phyloP scores from a whole-genome alignment of 2,113 vertebrate species.

The Agapornis roseicollis region DNA sequence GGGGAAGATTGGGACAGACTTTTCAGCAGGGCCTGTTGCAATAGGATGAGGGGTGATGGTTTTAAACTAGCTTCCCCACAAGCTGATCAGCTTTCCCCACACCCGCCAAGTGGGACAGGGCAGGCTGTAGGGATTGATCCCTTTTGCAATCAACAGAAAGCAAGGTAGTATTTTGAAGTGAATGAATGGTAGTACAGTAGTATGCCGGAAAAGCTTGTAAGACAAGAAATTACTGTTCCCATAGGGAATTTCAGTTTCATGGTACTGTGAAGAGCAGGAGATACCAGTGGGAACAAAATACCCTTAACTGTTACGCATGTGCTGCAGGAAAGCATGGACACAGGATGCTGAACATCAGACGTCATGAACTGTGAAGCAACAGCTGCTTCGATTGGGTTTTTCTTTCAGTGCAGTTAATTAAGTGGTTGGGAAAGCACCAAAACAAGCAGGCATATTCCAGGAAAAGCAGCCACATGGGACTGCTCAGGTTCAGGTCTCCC shows the following conservation, averaged over 20 bases:
- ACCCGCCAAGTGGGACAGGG: neutral
- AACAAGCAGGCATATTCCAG: conserved; percentile 22
- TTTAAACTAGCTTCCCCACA: too few species aligned
- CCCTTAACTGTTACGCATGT: neutral
- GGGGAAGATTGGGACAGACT: neutral
- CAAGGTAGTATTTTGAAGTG: neutral
- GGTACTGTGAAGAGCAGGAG: neutral
- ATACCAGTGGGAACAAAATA: neutral
- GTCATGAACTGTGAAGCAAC: neutral
- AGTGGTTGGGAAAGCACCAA: conserved; percentile 41
- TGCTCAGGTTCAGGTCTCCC: conserved; percentile 7
- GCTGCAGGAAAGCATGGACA: neutral
- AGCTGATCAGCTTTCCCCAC: neutral
- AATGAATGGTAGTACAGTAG: neutral
- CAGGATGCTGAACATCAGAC: neutral
- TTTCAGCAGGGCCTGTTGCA: neutral
- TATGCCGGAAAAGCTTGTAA: neutral
- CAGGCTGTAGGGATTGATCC: neutral
- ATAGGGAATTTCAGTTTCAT: neutral
- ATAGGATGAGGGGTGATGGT: neutral
- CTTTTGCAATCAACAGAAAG: neutral
- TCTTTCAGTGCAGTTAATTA: conserved; percentile 53
- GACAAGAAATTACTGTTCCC: neutral
- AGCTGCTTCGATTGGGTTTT: neutral
- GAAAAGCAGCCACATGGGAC: conserved; percentile 18